phyloP scores from a whole-genome alignment of 2,888 invertebrate species.

The Hyles lineata region DNA sequence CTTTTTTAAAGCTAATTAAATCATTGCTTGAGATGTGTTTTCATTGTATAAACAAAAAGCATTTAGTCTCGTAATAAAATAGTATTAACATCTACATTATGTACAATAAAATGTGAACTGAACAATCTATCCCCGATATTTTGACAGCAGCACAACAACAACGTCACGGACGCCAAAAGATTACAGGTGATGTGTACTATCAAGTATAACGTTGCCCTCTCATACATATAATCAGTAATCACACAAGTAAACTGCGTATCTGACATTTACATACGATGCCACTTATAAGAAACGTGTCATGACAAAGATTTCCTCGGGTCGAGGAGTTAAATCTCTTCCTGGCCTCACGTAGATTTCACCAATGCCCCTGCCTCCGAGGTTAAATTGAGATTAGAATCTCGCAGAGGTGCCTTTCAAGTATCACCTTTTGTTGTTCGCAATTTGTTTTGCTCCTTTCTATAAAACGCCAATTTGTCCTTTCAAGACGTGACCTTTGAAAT shows the following conservation, averaged over 20 bases:
- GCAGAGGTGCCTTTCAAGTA: conserved; percentile 24
- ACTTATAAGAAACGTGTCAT: background rate
- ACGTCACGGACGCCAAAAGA: too few species aligned
- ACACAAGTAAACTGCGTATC: background rate
- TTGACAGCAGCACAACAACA: too few species aligned
- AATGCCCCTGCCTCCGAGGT: background rate
- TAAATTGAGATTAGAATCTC: conserved; percentile 15
- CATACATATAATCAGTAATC: too few species aligned
- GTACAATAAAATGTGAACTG: too few species aligned
- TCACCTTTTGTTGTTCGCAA: conserved; percentile 20
- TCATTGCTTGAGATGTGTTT: too few species aligned
- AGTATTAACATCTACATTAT: too few species aligned
- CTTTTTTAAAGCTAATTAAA: too few species aligned
- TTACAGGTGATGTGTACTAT: too few species aligned
- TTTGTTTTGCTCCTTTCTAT: conserved; percentile 20
- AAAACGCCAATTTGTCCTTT: conserved; percentile 19
- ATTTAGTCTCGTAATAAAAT: too few species aligned
- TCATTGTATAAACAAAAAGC: too few species aligned
- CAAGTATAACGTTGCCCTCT: too few species aligned
- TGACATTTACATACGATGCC: conserved; percentile 9
- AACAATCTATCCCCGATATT: too few species aligned
- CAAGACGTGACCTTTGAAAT: conserved; percentile 13
- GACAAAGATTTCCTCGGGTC: background rate
- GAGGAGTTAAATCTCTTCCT: conserved; percentile 7
- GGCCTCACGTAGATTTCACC: background rate